phyloP scores from a whole-genome alignment of 2,113 vertebrate species.

The Verasper variegatus region DNA sequence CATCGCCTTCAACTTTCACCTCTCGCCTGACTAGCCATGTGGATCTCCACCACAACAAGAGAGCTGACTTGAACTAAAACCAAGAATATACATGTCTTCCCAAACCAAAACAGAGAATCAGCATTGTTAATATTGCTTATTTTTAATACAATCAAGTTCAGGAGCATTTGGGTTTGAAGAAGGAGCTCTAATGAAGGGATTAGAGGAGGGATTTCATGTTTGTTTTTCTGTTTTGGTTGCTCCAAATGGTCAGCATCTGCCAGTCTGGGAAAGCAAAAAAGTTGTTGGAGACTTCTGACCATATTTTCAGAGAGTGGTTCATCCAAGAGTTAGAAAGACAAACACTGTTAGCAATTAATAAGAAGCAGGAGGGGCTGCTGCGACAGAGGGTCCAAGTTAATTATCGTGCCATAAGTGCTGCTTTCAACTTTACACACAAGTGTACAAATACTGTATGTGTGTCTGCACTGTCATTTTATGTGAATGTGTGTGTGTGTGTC shows the following conservation, averaged over 20 bases:
- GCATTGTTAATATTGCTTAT: neutral
- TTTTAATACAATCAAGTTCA: slow-evolving; percentile 1
- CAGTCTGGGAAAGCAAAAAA: slow-evolving; percentile 69
- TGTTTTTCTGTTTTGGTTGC: slow-evolving; percentile 64
- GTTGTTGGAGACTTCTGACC: slow-evolving; percentile 70
- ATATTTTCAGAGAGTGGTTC: slow-evolving; percentile 68
- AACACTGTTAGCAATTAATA: slow-evolving; percentile 68
- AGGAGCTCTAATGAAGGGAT: slow-evolving; percentile 29
- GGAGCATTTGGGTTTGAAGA: slow-evolving; percentile 27
- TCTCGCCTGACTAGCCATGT: slow-evolving; percentile 43
- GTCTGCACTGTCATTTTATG: slow-evolving; percentile 16
- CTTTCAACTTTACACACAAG: slow-evolving; percentile 67
- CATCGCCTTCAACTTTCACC: slow-evolving; percentile 53
- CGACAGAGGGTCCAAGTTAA: slow-evolving; percentile 58
- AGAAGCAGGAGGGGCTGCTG: slow-evolving; percentile 54
- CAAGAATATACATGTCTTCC: slow-evolving; percentile 9
- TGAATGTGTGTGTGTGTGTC: neutral
- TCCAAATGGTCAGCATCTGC: slow-evolving; percentile 72
- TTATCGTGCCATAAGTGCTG: slow-evolving; percentile 67
- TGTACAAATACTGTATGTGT: slow-evolving; percentile 18
- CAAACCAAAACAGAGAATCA: neutral
- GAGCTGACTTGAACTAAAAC: neutral
- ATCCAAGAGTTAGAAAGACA: slow-evolving; percentile 73
- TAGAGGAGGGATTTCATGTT: slow-evolving; percentile 49
- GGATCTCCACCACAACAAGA: slow-evolving; percentile 8